phyloP scores from a whole-genome alignment of 1,140 invertebrate genomes.

The Colletes latitarsis region DNA sequence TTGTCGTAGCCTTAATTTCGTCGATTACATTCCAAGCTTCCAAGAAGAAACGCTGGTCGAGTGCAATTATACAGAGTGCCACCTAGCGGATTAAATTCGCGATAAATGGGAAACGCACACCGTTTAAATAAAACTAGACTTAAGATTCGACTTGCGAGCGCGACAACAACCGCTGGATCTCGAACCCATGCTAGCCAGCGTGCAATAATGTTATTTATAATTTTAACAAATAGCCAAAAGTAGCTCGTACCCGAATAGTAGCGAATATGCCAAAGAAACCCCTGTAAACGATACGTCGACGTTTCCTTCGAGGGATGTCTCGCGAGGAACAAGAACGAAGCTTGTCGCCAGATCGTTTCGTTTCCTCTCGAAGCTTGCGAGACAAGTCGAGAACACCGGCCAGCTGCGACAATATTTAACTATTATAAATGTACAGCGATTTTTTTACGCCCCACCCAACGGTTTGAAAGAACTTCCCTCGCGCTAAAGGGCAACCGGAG shows the following conservation, averaged over 20 bases:
- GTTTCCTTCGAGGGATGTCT: constrained; percentile 59
- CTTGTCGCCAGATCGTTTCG: neutral
- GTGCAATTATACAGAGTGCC: constrained; percentile 16
- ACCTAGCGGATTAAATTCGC: neutral
- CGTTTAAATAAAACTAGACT: constrained; percentile 11
- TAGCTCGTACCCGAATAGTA: constrained; percentile 42
- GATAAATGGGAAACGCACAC: constrained; percentile 17
- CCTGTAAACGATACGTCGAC: constrained; percentile 47
- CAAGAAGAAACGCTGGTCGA: neutral
- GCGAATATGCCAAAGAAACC: constrained; percentile 65
- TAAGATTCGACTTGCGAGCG: constrained; percentile 9
- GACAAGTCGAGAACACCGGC: constrained; percentile 17
- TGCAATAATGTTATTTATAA: constrained; percentile 24
- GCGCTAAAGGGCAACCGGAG: too few relatives aligned
- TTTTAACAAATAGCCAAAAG: constrained; percentile 39
- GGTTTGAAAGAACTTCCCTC: too few relatives aligned
- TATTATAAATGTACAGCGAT: constrained; percentile 20
- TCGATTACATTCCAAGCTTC: neutral
- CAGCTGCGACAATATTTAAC: constrained; percentile 52
- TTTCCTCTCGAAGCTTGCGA: constrained; percentile 24
- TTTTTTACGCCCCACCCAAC: constrained; percentile 17
- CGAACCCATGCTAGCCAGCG: constrained; percentile 9
- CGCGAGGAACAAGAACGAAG: constrained; percentile 9
- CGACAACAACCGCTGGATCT: neutral
- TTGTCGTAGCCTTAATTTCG: too few relatives aligned